Evolutionary conservation across 2,888 invertebrate genomes (phyloP), one percentile per base, ranked within the genome.

Genomic region (Gibbula magus): DNA sequence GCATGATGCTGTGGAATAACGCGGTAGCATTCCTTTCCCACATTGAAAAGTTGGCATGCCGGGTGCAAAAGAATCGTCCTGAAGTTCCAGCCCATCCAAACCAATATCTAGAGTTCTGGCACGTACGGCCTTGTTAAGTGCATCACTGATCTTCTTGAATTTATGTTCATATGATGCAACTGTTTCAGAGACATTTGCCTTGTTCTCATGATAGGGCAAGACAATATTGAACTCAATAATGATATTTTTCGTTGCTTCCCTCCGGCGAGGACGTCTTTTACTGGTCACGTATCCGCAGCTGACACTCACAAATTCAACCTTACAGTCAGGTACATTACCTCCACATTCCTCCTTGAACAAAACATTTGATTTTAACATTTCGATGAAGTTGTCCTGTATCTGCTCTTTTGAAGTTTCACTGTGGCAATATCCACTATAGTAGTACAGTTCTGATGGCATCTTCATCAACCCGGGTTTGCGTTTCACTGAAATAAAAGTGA

Each of bases 391-490:
- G 51, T 77, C 77, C 52, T 75, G 52, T n/a, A 84, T 84, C 39
- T 82, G 61, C 2, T 53, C 51, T 18, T 77, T 61, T 3, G 82
- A 78, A 18, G 79, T 80, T 75, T 81, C 81, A 20, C 13, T 20
- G 18, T 51, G 52, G 54, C 84, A 84, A 67, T 81, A 35, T 52
- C 78, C 82, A 18, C 81, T 80, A 29, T 79, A 84, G 78, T 84
- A 84, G 75, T 79, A 83, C n/a, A 82, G 45, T 16, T 82, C 82
- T 16, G 81, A 81, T 8, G 77, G 79, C 35, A 84, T 77, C 39
- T 77, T 45, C 80, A 82, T 82, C 13, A 29, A 54, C 53, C 54
- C 52, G 70, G 70, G 66, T 53, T 54, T n/a, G 61, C 76, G 45
- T 56, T 53, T n/a, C 52, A 67, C 52, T 78, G 75, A 22, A 74